Percentiles rank a stretch among this genome's conserved stretches.
Evolutionary conservation across 1,140 invertebrate species (phyloP).

Genomic region (Brachionus koreanus): DNA sequence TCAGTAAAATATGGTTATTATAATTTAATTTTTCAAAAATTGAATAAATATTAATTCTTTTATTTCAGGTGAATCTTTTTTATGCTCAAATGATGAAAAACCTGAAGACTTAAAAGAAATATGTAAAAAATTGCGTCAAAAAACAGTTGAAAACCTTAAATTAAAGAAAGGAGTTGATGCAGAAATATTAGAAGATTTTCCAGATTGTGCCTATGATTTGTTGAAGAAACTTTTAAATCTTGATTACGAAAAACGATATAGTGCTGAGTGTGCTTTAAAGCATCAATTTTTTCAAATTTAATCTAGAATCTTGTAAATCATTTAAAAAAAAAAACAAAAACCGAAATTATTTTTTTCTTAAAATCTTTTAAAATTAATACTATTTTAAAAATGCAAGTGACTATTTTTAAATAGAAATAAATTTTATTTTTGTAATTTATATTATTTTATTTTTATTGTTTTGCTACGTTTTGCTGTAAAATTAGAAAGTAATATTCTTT

Average conservation of each 20-base stretch:
- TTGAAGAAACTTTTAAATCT: constrained; percentile 53
- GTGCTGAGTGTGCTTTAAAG: constrained; percentile 53
- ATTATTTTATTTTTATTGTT: no score
- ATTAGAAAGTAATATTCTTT: no score
- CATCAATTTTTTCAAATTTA: constrained; percentile 52
- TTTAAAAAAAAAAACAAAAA: background rate
- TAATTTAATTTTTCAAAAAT: constrained; percentile 55
- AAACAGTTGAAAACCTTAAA: background rate
- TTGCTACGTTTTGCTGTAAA: no score
- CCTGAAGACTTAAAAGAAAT: constrained; percentile 31
- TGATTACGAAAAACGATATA: constrained; percentile 53
- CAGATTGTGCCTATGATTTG: constrained; percentile 53
- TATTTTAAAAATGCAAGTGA: no score
- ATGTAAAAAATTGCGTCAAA: background rate
- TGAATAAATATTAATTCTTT: constrained; percentile 48
- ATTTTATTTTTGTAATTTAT: no score
- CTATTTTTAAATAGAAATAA: no score
- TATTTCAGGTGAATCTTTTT: constrained; percentile 58
- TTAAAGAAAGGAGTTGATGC: constrained; percentile 3
- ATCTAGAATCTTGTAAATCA: background rate
- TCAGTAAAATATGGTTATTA: constrained; percentile 64
- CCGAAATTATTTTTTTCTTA: background rate
- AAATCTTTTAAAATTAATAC: no score
- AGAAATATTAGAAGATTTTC: constrained; percentile 47
- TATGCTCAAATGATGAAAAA: constrained; percentile 58